Conservation (phyloP, 2,888 invertebrate species). For the Unio delphinus region DNA sequence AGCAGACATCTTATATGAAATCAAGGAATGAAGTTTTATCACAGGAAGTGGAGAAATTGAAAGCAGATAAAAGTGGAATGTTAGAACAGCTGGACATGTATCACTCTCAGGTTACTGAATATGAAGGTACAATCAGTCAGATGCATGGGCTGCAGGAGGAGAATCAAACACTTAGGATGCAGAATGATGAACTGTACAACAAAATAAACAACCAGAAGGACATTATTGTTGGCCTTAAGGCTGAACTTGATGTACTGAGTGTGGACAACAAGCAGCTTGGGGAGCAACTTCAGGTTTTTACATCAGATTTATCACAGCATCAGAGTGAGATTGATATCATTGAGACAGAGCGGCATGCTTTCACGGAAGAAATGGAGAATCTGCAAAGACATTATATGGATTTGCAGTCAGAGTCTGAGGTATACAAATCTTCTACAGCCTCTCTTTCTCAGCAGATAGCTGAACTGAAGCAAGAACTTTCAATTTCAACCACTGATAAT, state of each 20-base stretch:
- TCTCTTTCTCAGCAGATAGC: constrained; percentile 9
- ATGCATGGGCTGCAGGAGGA: constrained; percentile 25
- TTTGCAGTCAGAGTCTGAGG: background rate
- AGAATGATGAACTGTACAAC: constrained; percentile 48
- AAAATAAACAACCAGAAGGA: constrained; percentile 48
- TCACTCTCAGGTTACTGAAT: constrained; percentile 31
- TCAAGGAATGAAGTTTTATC: constrained; percentile 9
- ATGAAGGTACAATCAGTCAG: constrained; percentile 28
- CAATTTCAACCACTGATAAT: background rate
- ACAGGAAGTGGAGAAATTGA: constrained; percentile 7
- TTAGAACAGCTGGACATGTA: constrained; percentile 13
- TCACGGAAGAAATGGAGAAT: constrained; percentile 3
- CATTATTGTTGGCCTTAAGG: constrained; percentile 34
- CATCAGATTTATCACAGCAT: constrained; percentile 10
- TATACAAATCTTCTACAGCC: constrained; percentile 1
- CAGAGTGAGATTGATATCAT: constrained; percentile 15
- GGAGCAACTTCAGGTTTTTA: constrained; percentile 23
- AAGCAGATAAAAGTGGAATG: constrained; percentile 16
- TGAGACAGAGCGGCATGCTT: constrained; percentile 11
- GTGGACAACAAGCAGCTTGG: constrained; percentile 31
- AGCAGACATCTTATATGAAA: constrained; percentile 1
- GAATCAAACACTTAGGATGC: constrained; percentile 30
- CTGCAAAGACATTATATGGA: constrained; percentile 7
- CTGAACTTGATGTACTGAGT: constrained; percentile 26
- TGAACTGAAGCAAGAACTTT: constrained; percentile 8